phyloP scores from a whole-genome alignment of 2,888 invertebrate species.

The Melinaea menophilus region DNA sequence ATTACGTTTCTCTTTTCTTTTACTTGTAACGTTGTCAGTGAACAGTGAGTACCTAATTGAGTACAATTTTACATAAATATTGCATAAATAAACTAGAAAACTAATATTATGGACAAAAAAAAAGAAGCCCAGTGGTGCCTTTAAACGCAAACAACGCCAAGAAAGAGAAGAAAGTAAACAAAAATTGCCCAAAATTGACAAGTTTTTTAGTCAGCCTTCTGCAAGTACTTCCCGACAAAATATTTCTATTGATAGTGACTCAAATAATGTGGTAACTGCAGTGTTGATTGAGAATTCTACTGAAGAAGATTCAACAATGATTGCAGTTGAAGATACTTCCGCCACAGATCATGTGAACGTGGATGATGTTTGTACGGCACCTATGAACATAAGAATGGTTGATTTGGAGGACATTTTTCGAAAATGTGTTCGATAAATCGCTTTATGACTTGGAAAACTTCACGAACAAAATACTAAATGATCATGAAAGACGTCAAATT shows the following conservation, averaged over 20 bases:
- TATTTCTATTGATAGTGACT: slow-evolving; percentile 21
- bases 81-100: too few relatives aligned
- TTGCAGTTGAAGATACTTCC: slow-evolving; percentile 20
- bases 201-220: slow-evolving; percentile 19
- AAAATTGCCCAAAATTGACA: slow-evolving; percentile 21
- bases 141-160: too few relatives aligned
- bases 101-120: too few relatives aligned
- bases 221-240: slow-evolving; percentile 9
- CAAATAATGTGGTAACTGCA: slow-evolving; percentile 21
- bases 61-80: background rate
- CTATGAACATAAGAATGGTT: slow-evolving; percentile 6
- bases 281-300: background rate
- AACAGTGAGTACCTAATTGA: slow-evolving; percentile 11
- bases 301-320: slow-evolving; percentile 3
- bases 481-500: slow-evolving; percentile 21
- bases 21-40: slow-evolving; percentile 13
- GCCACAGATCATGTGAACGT: slow-evolving; percentile 11
- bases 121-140: too few relatives aligned
- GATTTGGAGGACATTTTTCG: slow-evolving; percentile 12
- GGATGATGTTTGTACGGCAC: slow-evolving; percentile 3
- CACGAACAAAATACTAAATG: slow-evolving; percentile 23
- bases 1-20: slow-evolving; percentile 13
- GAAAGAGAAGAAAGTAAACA: too few relatives aligned
- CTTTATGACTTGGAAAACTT: slow-evolving; percentile 23
- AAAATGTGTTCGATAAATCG: slow-evolving; percentile 17